phyloP scores from a whole-genome alignment of 2,888 invertebrate genomes.

The Leucoma salicis region DNA sequence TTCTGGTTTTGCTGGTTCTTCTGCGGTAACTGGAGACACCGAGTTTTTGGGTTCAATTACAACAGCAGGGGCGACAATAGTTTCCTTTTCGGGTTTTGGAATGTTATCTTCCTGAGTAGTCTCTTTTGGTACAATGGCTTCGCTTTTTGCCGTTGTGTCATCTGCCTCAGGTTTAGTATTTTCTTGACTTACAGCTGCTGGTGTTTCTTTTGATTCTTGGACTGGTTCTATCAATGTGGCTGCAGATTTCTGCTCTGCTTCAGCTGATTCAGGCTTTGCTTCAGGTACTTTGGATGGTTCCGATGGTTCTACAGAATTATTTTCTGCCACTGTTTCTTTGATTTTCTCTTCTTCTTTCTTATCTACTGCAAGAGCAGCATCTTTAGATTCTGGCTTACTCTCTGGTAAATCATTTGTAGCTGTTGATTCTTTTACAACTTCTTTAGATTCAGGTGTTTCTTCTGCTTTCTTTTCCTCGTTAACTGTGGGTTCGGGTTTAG shows the following conservation, averaged over 20 bases:
- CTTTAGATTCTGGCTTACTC: constrained; percentile 20
- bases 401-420: constrained; percentile 43
- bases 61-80: constrained; percentile 44
- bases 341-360: constrained; percentile 4
- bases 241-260: constrained; percentile 40
- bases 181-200: constrained; percentile 24
- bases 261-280: constrained; percentile 45
- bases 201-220: constrained; percentile 36
- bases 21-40: constrained; percentile 25
- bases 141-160: constrained; percentile 54
- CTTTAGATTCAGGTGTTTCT: constrained; percentile 38
- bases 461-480: constrained; percentile 47
- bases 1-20: constrained; percentile 26
- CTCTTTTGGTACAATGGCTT: constrained; percentile 63
- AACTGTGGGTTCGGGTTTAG: constrained; percentile 31
- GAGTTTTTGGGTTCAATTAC: constrained; percentile 55
- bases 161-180: constrained; percentile 34
- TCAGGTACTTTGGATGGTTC: constrained; percentile 37
- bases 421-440: constrained; percentile 37
- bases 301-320: constrained; percentile 31
- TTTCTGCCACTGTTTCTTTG: constrained; percentile 30
- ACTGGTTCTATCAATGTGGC: constrained; percentile 39
- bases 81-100: constrained; percentile 55
- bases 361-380: constrained; percentile 7
- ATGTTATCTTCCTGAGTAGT: constrained; percentile 50